phyloP scores from a whole-genome alignment of 2,888 invertebrate genomes.

The Chrysopilus asiliformis region DNA sequence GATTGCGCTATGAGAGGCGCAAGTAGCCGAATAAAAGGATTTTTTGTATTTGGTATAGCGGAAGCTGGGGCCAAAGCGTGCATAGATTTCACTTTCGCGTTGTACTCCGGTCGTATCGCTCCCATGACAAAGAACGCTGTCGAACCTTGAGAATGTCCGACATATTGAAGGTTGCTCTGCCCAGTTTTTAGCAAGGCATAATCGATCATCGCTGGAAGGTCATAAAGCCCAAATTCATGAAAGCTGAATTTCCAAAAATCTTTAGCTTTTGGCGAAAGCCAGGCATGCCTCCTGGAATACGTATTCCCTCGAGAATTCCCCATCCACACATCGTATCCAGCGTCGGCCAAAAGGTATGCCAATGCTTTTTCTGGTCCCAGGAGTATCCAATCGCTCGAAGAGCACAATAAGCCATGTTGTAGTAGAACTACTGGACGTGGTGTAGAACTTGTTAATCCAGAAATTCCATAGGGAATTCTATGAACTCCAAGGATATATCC shows the following conservation, averaged over 20 bases:
- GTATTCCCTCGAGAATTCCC: conserved; percentile 65
- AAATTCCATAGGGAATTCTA: conserved; percentile 44
- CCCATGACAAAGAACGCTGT: conserved; percentile 47
- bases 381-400: conserved; percentile 59
- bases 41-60: conserved; percentile 42
- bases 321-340: conserved; percentile 66
- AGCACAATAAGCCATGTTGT: conserved; percentile 58
- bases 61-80: conserved; percentile 58
- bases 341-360: conserved; percentile 43
- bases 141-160: conserved; percentile 38
- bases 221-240: conserved; percentile 59
- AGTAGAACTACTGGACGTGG: conserved; percentile 43
- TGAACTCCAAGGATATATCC: conserved; percentile 60
- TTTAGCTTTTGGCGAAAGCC: conserved; percentile 38
- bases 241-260: conserved; percentile 53
- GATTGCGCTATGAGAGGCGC: conserved; percentile 31
- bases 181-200: conserved; percentile 40
- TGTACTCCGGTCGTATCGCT: conserved; percentile 44
- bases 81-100: conserved; percentile 45
- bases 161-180: conserved; percentile 41
- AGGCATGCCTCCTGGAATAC: conserved; percentile 41
- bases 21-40: conserved; percentile 36
- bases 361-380: conserved; percentile 48
- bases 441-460: no score
- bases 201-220: conserved; percentile 73